Base-by-base conservation (phyloP, 2,797 vertebrate genomes). In the Platyrinchus mystaceus region DNA sequence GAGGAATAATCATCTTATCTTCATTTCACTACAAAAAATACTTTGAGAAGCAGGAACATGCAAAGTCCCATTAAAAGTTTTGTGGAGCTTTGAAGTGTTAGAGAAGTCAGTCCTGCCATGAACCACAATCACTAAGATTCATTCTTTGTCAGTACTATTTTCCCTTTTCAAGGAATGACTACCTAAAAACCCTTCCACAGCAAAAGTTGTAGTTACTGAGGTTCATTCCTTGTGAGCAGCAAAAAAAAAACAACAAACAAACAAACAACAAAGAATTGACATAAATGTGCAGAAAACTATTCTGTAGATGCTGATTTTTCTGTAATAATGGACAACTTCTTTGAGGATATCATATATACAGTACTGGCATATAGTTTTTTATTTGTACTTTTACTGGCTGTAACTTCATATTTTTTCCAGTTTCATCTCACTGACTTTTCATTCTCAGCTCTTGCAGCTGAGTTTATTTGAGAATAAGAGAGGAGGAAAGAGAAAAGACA, bases 361-460 rank as follows among this genome's bases (percentile, higher is more conserved):
- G 13, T 68, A 64, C 24, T 87, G 34, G 23, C 26, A 68, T 22
- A 74, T 3, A 58, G 30, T 59, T 92, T 93, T 90, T 93, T 55
- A 81, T 92, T 91, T 96, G 23, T 86, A 67, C 13, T 90, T 94
- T 93, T 88, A 86, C 26, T 5, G 13, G 20, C 69, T 94, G 26
- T 81, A 94, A 89, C 58, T 76, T 91, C 46, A 59, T 36, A 41
- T 39, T 84, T 95, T 80, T 92, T 86, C 43, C 60, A 89, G 69
- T 93, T 92, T 91, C 85, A 60, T 82, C 55, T 94, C 87, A 90
- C 87, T 88, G 83, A 76, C 47, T 93, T 75, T 86, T 88, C 47
- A 74, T 93, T 90, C 76, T 60, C 52, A 94, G 9, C 26, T 79
- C 27, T 91, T 93, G 37, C 41, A 90, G 16, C 9, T 67, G 43